Percentiles rank a stretch among this genome's conserved stretches.
phyloP scores from a whole-genome alignment of 2,888 invertebrate genomes.

The Hypsopygia costalis region DNA sequence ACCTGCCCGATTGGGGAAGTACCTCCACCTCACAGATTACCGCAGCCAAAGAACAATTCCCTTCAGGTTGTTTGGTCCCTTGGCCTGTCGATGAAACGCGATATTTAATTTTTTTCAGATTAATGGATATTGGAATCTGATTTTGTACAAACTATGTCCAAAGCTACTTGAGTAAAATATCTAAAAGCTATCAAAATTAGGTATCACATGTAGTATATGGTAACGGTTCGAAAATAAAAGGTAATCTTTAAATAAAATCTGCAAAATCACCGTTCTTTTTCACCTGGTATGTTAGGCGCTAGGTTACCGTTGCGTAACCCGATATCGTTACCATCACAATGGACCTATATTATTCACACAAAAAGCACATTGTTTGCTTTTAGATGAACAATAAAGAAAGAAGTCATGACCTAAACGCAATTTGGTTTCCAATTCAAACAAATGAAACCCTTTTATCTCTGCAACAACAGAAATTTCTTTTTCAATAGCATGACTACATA shows the following conservation, averaged over 20 bases:
- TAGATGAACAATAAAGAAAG: conserved; percentile 40
- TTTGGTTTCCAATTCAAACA: conserved; percentile 51
- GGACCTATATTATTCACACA: conserved; percentile 28
- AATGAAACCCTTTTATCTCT: conserved; percentile 57
- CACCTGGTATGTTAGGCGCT: not conserved
- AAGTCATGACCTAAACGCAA: conserved; percentile 49
- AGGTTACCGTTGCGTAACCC: conserved; percentile 13
- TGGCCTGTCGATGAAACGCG: no score
- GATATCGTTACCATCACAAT: conserved; percentile 25
- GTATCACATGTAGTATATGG: no score
- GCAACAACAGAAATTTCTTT: conserved; percentile 47
- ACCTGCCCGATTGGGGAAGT: no score
- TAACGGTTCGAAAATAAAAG: no score
- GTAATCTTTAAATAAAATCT: not conserved
- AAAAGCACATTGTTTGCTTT: conserved; percentile 40
- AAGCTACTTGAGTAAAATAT: no score
- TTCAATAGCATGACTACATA: conserved; percentile 54
- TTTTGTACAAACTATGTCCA: no score
- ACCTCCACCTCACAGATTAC: no score
- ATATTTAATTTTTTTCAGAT: no score
- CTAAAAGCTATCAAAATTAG: no score
- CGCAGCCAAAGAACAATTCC: no score
- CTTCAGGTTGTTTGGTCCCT: no score
- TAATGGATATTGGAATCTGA: no score
- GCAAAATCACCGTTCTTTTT: not conserved